A percentile compares a stretch with the other conserved stretches of the same genome.
Evolutionary conservation across 2,797 vertebrate species (phyloP).

Genomic region (Tolypeutes matacus): DNA sequence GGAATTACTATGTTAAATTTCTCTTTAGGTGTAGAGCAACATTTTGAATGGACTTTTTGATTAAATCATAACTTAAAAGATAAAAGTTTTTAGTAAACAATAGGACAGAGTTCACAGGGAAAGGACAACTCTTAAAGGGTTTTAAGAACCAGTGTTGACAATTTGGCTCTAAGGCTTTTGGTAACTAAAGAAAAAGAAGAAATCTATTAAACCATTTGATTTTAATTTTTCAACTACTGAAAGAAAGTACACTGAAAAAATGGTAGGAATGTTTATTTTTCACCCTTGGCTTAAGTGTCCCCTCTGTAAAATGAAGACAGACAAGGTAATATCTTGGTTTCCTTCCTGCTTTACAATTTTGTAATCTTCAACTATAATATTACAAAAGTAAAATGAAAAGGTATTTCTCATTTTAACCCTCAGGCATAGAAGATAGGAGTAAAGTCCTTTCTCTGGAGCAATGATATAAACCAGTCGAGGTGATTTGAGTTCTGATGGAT

Average conservation of each 20-base stretch:
- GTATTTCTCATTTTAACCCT: neutral
- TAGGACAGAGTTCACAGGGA: neutral
- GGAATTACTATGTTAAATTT: neutral
- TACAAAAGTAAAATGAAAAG: neutral
- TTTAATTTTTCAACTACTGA: neutral
- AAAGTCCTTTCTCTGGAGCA: neutral
- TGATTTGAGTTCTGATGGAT: neutral
- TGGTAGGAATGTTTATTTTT: conserved; percentile 18
- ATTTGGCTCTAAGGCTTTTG: neutral
- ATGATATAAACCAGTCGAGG: too few species aligned
- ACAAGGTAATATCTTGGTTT: neutral
- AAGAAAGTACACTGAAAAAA: neutral
- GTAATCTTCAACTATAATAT: neutral
- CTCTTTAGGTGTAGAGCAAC: neutral
- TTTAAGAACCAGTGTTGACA: neutral
- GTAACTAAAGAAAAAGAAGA: conserved; percentile 5
- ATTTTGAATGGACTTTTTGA: conserved; percentile 37
- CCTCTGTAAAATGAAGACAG: neutral
- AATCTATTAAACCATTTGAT: neutral
- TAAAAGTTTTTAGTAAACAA: conserved; percentile 23
- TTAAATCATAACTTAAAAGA: neutral
- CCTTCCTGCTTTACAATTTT: neutral
- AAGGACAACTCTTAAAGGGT: neutral
- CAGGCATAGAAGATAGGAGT: neutral
- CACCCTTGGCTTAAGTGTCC: neutral